These are phyloP conservation scores for Ochropacha duplaris DNA, from an alignment of 2,888 invertebrate species.

Conservation along the genomic window DNA sequence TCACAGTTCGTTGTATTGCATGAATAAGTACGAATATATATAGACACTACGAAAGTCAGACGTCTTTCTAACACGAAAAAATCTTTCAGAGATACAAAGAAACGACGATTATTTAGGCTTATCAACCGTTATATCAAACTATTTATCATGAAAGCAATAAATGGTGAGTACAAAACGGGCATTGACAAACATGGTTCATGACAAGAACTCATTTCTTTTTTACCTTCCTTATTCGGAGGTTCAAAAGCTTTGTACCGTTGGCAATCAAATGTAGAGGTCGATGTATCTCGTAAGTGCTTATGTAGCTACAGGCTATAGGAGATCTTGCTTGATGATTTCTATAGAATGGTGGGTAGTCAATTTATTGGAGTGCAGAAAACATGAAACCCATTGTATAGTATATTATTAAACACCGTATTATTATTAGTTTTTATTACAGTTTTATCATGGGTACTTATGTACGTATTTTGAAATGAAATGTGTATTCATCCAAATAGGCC, in stretches of 20 bases:
- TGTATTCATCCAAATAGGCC: too few species aligned
- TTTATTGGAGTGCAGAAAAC: neutral
- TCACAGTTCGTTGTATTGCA: too few species aligned
- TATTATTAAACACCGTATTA: too few species aligned
- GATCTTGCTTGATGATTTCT: neutral
- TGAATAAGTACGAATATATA: too few species aligned
- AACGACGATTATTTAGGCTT: neutral
- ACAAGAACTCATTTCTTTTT: constrained; percentile 3
- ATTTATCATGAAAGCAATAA: neutral
- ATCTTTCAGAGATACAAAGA: neutral
- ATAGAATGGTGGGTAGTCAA: neutral
- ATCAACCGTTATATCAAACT: neutral
- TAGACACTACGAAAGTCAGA: neutral
- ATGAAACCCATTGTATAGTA: too few species aligned
- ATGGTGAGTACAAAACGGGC: neutral
- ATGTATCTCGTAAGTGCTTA: constrained; percentile 2
- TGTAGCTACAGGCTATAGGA: neutral
- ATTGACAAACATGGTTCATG: neutral
- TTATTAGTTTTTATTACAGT: too few species aligned
- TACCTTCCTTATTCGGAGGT: neutral
- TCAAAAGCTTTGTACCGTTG: constrained; percentile 3
- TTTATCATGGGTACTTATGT: too few species aligned
- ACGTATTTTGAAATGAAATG: too few species aligned
- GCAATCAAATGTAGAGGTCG: neutral
- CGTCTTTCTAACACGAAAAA: neutral